Percentiles rank a stretch among this genome's conserved stretches.
Evolutionary conservation across 2,888 invertebrate species (phyloP).

Genomic region (Lamellibrachia satsuma): DNA sequence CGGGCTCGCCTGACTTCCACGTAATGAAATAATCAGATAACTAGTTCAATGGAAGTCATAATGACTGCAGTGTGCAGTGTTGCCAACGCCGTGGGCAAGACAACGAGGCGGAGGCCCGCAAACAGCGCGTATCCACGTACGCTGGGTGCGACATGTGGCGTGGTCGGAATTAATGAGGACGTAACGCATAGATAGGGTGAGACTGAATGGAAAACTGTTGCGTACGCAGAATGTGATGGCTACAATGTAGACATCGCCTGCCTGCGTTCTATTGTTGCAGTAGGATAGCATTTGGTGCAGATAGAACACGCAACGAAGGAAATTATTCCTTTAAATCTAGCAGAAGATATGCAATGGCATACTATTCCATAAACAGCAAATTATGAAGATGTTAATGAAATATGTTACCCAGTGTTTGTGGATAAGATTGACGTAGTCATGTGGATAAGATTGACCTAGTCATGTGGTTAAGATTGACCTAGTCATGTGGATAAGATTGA

Average conservation of each 20-base stretch:
- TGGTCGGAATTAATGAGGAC: background rate
- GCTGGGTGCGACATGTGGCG: background rate
- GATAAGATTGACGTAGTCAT: too few relatives aligned
- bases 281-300: background rate
- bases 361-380: too few relatives aligned
- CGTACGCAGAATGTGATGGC: background rate
- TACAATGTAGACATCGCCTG: background rate
- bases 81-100: conserved; percentile 6
- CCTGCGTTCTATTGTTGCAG: too few relatives aligned
- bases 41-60: background rate
- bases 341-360: too few relatives aligned
- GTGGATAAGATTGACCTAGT: too few relatives aligned
- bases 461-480: too few relatives aligned
- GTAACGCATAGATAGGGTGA: background rate
- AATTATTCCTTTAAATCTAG: background rate
- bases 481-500: too few relatives aligned
- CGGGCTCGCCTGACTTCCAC: background rate
- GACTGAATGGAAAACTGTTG: background rate
- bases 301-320: background rate
- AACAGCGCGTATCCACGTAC: background rate
- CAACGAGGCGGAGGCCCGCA: background rate
- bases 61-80: background rate
- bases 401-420: too few relatives aligned
- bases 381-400: too few relatives aligned
- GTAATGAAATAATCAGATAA: background rate